These are phyloP conservation scores for Pseudococcus longispinus DNA, from an alignment of 2,888 invertebrate species.

Conservation along the genomic window DNA sequence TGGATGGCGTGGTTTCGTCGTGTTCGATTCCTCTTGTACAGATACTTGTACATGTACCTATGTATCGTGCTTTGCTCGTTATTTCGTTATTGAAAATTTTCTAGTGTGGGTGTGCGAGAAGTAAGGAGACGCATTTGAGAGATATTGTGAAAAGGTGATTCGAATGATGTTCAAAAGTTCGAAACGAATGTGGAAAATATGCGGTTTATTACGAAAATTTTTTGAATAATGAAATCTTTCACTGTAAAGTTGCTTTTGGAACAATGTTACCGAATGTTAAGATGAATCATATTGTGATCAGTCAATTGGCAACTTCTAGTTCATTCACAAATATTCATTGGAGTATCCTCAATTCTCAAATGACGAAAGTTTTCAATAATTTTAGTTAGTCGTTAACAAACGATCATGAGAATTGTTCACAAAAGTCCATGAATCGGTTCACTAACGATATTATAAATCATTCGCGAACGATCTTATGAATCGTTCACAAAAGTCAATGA, in stretches of 20 bases:
- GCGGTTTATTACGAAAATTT: too few relatives aligned
- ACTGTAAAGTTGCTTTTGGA: too few relatives aligned
- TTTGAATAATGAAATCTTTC: too few relatives aligned
- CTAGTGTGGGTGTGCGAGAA: background rate
- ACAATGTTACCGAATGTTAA: too few relatives aligned
- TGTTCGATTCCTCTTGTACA: background rate
- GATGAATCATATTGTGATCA: too few relatives aligned
- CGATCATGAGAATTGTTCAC: background rate
- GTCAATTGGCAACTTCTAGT: background rate
- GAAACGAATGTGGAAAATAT: too few relatives aligned
- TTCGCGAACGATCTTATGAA: background rate
- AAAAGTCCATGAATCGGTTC: background rate
- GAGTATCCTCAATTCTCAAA: too few relatives aligned
- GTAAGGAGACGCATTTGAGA: background rate
- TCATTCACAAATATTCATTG: background rate
- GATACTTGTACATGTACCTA: background rate
- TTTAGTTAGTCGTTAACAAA: background rate
- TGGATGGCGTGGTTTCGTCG: background rate
- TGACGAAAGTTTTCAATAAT: too few relatives aligned
- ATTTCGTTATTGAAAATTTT: slow-evolving; percentile 9
- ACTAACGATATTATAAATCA: background rate
- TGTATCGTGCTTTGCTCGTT: background rate
- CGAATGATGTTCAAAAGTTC: background rate
- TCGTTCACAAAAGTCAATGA: background rate
- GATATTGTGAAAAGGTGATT: background rate